Evolutionary conservation across 1,140 invertebrate species (phyloP).

Genomic region (Lasioglossum baleicum): DNA sequence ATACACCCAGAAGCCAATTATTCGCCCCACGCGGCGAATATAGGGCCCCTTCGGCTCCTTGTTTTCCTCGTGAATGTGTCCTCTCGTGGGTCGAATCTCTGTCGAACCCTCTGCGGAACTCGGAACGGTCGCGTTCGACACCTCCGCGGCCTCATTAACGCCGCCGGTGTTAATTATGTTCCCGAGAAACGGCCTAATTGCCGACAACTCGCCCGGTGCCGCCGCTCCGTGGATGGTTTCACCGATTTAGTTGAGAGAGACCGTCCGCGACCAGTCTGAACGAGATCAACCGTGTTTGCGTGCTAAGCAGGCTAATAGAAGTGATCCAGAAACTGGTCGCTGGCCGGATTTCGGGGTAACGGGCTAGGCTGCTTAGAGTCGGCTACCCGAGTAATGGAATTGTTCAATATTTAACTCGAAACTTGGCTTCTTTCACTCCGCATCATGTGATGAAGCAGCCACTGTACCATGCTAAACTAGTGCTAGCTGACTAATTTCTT

Average conservation of each 20-base stretch:
- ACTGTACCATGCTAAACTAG: too few relatives aligned
- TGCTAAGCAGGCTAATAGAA: constrained; percentile 75
- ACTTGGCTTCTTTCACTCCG: too few relatives aligned
- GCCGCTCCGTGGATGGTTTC: background rate
- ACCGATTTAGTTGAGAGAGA: background rate
- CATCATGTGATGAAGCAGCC: too few relatives aligned
- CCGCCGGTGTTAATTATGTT: constrained; percentile 76
- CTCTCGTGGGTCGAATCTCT: constrained; percentile 8
- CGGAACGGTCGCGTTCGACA: constrained; percentile 69
- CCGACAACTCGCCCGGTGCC: constrained; percentile 63
- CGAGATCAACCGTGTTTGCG: constrained; percentile 72
- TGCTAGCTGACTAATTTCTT: too few relatives aligned
- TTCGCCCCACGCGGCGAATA: constrained; percentile 40
- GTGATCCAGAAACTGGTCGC: constrained; percentile 69
- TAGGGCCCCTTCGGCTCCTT: constrained; percentile 7
- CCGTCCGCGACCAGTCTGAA: constrained; percentile 53
- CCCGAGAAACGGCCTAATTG: constrained; percentile 72
- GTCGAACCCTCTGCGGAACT: constrained; percentile 47
- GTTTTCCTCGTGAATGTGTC: too few relatives aligned
- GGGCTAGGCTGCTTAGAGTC: constrained; percentile 19
- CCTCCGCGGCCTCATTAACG: constrained; percentile 75
- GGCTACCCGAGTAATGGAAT: too few relatives aligned
- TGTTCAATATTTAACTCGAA: too few relatives aligned
- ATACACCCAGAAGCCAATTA: constrained; percentile 55
- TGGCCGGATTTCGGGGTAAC: constrained; percentile 63